Evolutionary conservation across 2,113 vertebrate genomes (phyloP).

Genomic region (Brachypodius melanocephalos): DNA sequence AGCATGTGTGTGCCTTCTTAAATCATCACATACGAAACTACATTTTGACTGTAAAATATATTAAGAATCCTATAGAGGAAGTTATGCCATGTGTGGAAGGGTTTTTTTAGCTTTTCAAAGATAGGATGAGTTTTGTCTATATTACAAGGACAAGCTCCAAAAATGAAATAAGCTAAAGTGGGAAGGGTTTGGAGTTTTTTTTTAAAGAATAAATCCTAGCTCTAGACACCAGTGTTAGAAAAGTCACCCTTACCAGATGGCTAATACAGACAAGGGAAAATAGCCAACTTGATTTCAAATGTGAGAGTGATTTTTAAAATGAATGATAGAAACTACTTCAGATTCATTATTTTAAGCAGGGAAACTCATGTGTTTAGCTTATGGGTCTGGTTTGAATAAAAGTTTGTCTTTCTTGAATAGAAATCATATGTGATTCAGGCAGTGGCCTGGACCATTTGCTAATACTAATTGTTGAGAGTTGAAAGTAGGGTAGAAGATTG

Average conservation of each 20-base stretch:
- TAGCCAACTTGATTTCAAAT: slow-evolving; percentile 76
- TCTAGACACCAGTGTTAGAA: slow-evolving; percentile 40
- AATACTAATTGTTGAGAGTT: slow-evolving; percentile 81
- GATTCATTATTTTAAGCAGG: slow-evolving; percentile 72
- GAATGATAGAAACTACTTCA: slow-evolving; percentile 76
- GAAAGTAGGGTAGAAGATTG: slow-evolving; percentile 75
- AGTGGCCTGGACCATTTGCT: slow-evolving; percentile 79
- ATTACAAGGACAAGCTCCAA: slow-evolving; percentile 43
- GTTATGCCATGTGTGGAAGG: slow-evolving; percentile 24
- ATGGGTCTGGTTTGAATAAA: slow-evolving; percentile 80
- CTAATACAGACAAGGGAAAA: slow-evolving; percentile 64
- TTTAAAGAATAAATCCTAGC: slow-evolving; percentile 25
- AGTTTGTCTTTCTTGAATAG: slow-evolving; percentile 77
- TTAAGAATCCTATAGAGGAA: slow-evolving; percentile 56
- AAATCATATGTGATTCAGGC: slow-evolving; percentile 80
- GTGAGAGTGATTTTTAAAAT: slow-evolving; percentile 74
- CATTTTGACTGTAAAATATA: slow-evolving; percentile 71
- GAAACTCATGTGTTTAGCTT: slow-evolving; percentile 73
- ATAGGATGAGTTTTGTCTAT: slow-evolving; percentile 22
- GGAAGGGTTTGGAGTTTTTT: background rate
- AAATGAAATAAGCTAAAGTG: slow-evolving; percentile 44
- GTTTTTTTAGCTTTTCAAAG: slow-evolving; percentile 39
- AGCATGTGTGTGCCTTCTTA: slow-evolving; percentile 53
- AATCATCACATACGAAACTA: slow-evolving; percentile 44
- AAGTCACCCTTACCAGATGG: slow-evolving; percentile 70